phyloP scores from a whole-genome alignment of 1,140 invertebrate genomes.

The Diuraphis noxia region DNA sequence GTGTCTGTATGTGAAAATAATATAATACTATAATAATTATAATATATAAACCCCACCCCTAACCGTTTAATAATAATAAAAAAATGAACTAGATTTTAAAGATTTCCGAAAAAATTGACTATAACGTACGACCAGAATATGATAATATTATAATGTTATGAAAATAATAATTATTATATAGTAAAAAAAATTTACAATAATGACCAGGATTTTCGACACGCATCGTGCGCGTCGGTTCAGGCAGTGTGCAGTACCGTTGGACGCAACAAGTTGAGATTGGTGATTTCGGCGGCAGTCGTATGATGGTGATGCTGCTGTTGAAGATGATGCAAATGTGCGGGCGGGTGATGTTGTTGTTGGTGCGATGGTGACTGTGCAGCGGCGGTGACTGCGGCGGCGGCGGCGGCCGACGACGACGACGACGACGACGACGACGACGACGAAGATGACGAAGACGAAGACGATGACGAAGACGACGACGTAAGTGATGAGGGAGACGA shows the following conservation, averaged over 20 bases:
- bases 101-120: slow-evolving; percentile 26
- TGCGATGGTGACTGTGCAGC: background rate
- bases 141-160: background rate
- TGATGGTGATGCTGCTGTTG: background rate
- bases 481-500: background rate
- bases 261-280: slow-evolving; percentile 48
- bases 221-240: background rate
- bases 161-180: background rate
- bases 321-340: background rate
- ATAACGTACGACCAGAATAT: slow-evolving; percentile 13
- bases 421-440: slow-evolving; percentile 52
- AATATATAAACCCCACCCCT: background rate
- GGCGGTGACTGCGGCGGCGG: too few species aligned
- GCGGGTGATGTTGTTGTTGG: background rate
- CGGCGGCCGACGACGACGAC: background rate
- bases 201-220: background rate
- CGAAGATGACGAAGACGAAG: background rate
- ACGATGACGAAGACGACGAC: slow-evolving; percentile 14
- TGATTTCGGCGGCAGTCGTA: slow-evolving; percentile 29
- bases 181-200: background rate
- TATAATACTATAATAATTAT: background rate
- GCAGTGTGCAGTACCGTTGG: slow-evolving; percentile 47
- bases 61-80: background rate
- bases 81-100: slow-evolving; percentile 16
- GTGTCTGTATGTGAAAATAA: background rate